A percentile compares a stretch with the other conserved stretches of the same genome.
Conservation (phyloP, 2,888 invertebrate genomes). For the Dinocampus coccinellae region DNA sequence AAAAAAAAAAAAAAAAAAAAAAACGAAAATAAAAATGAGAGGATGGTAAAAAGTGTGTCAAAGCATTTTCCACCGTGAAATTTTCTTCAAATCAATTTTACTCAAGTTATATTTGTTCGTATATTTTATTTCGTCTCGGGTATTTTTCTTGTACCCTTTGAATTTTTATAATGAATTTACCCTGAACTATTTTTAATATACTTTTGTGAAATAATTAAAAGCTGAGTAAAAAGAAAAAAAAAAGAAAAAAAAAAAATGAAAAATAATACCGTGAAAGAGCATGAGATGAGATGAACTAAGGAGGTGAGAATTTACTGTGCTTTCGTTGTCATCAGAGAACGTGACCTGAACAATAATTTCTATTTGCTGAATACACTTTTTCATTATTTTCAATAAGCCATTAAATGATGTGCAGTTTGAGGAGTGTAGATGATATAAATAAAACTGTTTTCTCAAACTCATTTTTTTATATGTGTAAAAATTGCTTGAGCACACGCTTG, state of each 20-base stretch:
- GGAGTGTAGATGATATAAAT: not conserved
- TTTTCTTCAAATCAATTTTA: not conserved
- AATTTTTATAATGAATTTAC: not conserved
- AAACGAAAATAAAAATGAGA: not conserved
- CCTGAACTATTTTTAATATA: not conserved
- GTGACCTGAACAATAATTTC: slow-evolving; percentile 17
- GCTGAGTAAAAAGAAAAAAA: too few relatives aligned
- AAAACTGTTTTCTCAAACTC: not conserved
- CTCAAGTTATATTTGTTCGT: not conserved
- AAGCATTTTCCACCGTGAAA: slow-evolving; percentile 3
- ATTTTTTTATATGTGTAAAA: too few relatives aligned
- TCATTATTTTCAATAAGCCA: not conserved
- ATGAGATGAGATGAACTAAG: not conserved
- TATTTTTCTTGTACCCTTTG: not conserved
- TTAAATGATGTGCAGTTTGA: too few relatives aligned
- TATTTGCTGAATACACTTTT: not conserved
- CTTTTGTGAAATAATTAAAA: not conserved
- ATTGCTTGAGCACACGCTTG: too few relatives aligned
- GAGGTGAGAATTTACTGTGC: not conserved
- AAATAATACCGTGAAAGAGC: not conserved
- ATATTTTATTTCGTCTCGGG: not conserved
- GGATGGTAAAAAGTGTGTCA: slow-evolving; percentile 14
- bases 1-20: too few relatives aligned
- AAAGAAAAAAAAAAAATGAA: too few relatives aligned
- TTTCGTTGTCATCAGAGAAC: not conserved